A percentile compares a stretch with the other conserved stretches of the same genome.
Conservation (phyloP, 2,113 vertebrate species). For the Corythornis vintsioides region DNA sequence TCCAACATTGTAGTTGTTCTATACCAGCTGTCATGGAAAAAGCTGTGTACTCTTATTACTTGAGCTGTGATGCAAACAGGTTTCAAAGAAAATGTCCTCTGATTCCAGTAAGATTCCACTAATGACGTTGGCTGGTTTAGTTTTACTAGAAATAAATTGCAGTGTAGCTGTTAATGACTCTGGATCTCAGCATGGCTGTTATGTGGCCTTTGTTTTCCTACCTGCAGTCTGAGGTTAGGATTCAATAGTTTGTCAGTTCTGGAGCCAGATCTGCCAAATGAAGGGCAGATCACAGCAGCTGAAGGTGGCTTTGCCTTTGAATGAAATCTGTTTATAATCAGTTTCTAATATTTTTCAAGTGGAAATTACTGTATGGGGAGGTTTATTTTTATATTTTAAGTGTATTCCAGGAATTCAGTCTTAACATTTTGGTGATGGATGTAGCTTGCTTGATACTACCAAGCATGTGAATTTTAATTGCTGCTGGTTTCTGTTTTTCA, state of each 20-base stretch:
- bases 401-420: neutral
- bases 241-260: neutral
- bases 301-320: neutral
- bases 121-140: neutral
- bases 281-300: neutral
- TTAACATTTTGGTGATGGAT: neutral
- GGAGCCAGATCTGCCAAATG: neutral
- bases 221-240: neutral
- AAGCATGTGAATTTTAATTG: constrained; percentile 41
- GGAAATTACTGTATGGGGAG: neutral
- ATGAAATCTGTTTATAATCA: neutral
- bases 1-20: neutral
- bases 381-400: neutral
- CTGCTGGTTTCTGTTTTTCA: constrained; percentile 68
- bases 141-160: neutral
- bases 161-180: neutral
- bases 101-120: neutral
- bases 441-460: neutral
- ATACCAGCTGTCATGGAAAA: neutral
- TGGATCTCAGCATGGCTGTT: neutral
- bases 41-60: neutral
- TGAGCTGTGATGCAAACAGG: neutral
- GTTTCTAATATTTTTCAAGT: neutral
- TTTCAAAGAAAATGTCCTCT: neutral
- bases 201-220: neutral